Percentiles rank a stretch among this genome's conserved stretches.
These are phyloP conservation scores for Tetraneura akinire DNA, from an alignment of 1,140 invertebrate species.

Conservation along the genomic window DNA sequence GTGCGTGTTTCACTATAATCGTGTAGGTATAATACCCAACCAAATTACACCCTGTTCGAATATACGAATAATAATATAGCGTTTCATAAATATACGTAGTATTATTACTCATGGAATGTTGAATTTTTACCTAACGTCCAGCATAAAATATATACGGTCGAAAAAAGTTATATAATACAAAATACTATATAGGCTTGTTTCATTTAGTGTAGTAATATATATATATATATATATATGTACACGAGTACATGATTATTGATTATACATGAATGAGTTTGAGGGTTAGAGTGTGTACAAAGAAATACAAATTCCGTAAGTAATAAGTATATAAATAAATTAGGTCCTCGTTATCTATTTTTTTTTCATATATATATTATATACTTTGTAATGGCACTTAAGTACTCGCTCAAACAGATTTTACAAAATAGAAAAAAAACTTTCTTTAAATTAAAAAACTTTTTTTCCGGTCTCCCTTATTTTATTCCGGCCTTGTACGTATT, in stretches of 20 bases:
- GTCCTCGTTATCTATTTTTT: conserved; percentile 39
- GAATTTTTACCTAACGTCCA: not conserved
- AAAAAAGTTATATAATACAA: not conserved
- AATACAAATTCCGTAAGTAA: conserved; percentile 9
- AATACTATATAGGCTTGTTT: no score
- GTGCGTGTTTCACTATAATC: not conserved
- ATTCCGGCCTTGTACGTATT: not conserved
- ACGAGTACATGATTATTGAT: not conserved
- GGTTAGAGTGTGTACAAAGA: not conserved
- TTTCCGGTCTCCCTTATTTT: conserved; percentile 22
- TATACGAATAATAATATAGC: not conserved
- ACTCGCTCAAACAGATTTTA: conserved; percentile 43
- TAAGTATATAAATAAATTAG: conserved; percentile 38
- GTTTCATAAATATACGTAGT: not conserved
- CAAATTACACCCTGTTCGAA: not conserved
- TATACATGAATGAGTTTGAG: not conserved
- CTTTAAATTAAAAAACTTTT: conserved; percentile 50
- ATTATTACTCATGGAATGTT: not conserved
- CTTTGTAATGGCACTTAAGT: conserved; percentile 42
- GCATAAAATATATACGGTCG: not conserved
- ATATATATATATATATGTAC: not conserved
- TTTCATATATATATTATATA: conserved; percentile 16
- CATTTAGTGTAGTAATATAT: no score
- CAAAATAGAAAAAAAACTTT: conserved; percentile 34
- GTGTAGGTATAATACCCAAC: not conserved